Base-by-base conservation (phyloP, 2,888 invertebrate genomes). In the Dolichomitus sp. region DNA sequence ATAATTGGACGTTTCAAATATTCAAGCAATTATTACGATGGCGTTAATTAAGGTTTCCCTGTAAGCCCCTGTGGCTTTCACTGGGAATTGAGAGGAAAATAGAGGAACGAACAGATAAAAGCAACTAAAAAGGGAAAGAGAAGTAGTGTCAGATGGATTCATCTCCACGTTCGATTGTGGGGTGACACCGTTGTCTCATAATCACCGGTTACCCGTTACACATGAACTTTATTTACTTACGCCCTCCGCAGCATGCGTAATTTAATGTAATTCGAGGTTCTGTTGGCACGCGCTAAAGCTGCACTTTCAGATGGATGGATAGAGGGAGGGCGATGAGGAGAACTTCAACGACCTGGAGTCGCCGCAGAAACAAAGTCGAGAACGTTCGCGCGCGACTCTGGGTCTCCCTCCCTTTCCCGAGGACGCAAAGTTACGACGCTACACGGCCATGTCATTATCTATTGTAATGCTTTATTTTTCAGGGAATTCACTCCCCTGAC, bases 201-300 rank as follows among this genome's bases (percentile, higher is more conserved):
- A 92, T 92, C 89, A 91, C 89, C 86, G 90, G 92, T 92, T 91
- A 90, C 89, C 86, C 65, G 85, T 90, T 89, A 88, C 89, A 82
- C 84, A 84, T 83, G 85, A 86, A 89, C 84, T 91, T 92, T 89
- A 91, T 91, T 91, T 91, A 91, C 92, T 92, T 90, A 88, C 89
- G 83, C 89, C 85, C 87, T 75, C 79, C 80, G 68, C 61, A 61
- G 42, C 77, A 66, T 85, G 85, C 81, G 86, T 86, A 90, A 91
- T 90, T 88, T 85, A 82, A 75, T 84, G 79, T 90, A 90, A 92
- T 90, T 89, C 85, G 84, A 84, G 89, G 89, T 89, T 90, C 84
- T 87, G 88, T 85, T 88, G 86, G 85, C 88, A 83, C 70, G 85
- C 76, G 84, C 85, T 85, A 84, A 87, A 89, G 54, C 52, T 70